Percentiles rank a stretch among this genome's conserved stretches.
phyloP scores from a whole-genome alignment of 2,113 vertebrate genomes.

The Herpetotheres cachinnans region DNA sequence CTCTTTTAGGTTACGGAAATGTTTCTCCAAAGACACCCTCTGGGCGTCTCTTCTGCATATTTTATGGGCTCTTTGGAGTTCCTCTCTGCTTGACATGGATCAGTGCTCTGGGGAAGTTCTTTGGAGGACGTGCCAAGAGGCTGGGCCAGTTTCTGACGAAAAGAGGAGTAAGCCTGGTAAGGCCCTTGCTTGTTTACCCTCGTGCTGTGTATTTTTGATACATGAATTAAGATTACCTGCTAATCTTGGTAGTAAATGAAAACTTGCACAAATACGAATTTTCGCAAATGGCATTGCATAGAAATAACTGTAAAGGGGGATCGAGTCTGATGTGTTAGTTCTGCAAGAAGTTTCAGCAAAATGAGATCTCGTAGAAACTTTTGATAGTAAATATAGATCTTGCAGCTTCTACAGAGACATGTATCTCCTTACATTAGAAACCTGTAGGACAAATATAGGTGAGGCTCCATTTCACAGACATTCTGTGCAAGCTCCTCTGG shows the following conservation, averaged over 20 bases:
- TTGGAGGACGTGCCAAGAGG: slow-evolving; percentile 94
- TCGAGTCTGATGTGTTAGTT: not conserved
- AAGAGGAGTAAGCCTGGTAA: slow-evolving; percentile 91
- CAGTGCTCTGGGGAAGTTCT: slow-evolving; percentile 97
- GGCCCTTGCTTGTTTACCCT: slow-evolving; percentile 8
- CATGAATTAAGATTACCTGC: not conserved
- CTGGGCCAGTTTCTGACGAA: slow-evolving; percentile 92
- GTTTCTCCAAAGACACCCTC: slow-evolving; percentile 92
- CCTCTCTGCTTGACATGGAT: slow-evolving; percentile 96
- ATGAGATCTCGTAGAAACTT: not conserved
- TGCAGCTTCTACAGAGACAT: not conserved
- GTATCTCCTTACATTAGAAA: not conserved
- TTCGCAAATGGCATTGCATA: not conserved
- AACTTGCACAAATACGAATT: not conserved
- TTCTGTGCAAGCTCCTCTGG: not conserved
- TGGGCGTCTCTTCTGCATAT: slow-evolving; percentile 94
- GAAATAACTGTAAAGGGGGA: not conserved
- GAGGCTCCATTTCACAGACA: not conserved
- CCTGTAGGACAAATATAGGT: not conserved
- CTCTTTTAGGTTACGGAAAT: slow-evolving; percentile 89
- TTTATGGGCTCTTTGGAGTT: slow-evolving; percentile 95
- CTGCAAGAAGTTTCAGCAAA: not conserved
- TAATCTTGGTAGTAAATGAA: not conserved
- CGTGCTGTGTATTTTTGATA: not conserved
- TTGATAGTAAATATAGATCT: not conserved